A percentile compares a stretch with the other conserved stretches of the same genome.
Evolutionary conservation across 2,797 vertebrate species (phyloP).

Genomic region (Rhadinocentrus ornatus): DNA sequence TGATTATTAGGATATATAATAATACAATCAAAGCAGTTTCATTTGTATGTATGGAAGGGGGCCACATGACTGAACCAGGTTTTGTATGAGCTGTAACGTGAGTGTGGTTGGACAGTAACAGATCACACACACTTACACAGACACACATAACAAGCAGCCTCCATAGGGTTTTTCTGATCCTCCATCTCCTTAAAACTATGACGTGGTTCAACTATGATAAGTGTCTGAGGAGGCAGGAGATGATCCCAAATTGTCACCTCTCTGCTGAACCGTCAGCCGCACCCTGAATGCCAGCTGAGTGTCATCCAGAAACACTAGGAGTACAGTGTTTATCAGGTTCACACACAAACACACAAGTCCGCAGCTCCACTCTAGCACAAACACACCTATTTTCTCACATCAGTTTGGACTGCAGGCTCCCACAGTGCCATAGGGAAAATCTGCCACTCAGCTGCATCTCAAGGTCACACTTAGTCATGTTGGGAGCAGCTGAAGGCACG

Average conservation of each 20-base stretch:
- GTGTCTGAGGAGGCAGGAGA: constrained; percentile 26
- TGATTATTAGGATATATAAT: background rate
- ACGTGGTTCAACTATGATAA: constrained; percentile 5
- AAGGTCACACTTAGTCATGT: constrained; percentile 52
- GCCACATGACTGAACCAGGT: constrained; percentile 8
- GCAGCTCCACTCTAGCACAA: constrained; percentile 10
- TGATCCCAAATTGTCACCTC: constrained; percentile 54
- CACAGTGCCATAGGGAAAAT: background rate
- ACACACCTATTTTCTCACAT: constrained; percentile 1
- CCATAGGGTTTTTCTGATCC: constrained; percentile 13
- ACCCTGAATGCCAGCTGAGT: constrained; percentile 33
- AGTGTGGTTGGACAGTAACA: constrained; percentile 54
- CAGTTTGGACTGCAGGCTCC: background rate
- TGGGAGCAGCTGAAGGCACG: constrained; percentile 24
- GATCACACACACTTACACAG: constrained; percentile 27
- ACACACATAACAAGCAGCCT: constrained; percentile 12
- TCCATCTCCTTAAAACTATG: constrained; percentile 6
- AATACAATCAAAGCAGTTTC: background rate
- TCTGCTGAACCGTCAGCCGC: constrained; percentile 42
- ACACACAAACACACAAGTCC: background rate
- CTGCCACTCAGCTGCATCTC: constrained; percentile 40
- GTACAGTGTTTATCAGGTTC: constrained; percentile 2
- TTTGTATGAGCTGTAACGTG: constrained; percentile 46
- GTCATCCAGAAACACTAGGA: constrained; percentile 18
- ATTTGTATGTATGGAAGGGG: background rate